These are phyloP conservation scores for Drosophila sordidapex DNA, from an alignment of 2,888 invertebrate species.

Conservation along the genomic window DNA sequence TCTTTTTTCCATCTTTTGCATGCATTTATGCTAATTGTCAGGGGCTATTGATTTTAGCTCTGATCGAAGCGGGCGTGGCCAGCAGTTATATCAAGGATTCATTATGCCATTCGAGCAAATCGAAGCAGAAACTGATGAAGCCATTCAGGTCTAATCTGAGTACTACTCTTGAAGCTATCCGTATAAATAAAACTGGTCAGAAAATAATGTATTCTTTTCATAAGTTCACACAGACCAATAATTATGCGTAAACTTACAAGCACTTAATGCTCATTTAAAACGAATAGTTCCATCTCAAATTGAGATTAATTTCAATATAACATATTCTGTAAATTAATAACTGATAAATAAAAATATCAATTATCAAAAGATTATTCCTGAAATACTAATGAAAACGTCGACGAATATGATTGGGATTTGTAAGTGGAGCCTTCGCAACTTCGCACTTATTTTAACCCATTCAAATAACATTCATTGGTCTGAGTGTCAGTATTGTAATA, in stretches of 20 bases:
- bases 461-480: neutral
- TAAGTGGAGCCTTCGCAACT: neutral
- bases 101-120: slow-evolving; percentile 14
- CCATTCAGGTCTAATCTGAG: slow-evolving; percentile 9
- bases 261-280: neutral
- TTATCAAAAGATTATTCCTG: no score
- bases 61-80: neutral
- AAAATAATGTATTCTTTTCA: neutral
- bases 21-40: slow-evolving; percentile 72
- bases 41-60: slow-evolving; percentile 15
- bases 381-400: neutral
- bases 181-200: neutral
- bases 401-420: neutral
- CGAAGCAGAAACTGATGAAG: slow-evolving; percentile 14
- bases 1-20: slow-evolving; percentile 12
- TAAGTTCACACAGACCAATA: neutral
- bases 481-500: neutral
- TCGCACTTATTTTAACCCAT: neutral
- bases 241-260: neutral
- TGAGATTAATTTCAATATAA: neutral
- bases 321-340: neutral
- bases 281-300: neutral
- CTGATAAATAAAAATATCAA: neutral
- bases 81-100: slow-evolving; percentile 20
- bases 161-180: neutral